Percentiles rank a stretch among this genome's conserved stretches.
Evolutionary conservation across 1,140 invertebrate genomes (phyloP).

Genomic region (Micrasema longulum): DNA sequence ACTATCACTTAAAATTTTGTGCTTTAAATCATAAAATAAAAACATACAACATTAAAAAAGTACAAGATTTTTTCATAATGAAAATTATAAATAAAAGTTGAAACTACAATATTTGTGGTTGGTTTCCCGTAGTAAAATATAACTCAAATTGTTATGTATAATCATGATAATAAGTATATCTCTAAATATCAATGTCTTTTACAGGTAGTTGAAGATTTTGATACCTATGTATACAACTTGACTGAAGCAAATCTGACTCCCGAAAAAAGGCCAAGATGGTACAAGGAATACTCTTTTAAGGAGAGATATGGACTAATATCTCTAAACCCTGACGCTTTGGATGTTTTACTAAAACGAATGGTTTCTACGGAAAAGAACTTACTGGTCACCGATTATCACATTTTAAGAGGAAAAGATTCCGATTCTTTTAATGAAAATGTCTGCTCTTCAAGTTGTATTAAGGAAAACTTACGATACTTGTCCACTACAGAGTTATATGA

Average conservation of each 20-base stretch:
- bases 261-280: constrained; percentile 71
- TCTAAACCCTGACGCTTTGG: constrained; percentile 64
- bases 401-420: constrained; percentile 70
- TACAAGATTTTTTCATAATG: no score
- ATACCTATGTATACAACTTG: constrained; percentile 83
- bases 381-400: constrained; percentile 63
- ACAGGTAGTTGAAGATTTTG: constrained; percentile 76
- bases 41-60: no score
- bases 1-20: no score
- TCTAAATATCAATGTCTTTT: no score
- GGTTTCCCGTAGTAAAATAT: no score
- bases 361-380: constrained; percentile 58
- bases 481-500: constrained; percentile 70
- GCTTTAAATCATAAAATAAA: no score
- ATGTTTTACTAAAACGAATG: constrained; percentile 68
- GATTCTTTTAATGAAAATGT: constrained; percentile 64
- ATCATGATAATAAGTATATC: no score
- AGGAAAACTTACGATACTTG: constrained; percentile 70
- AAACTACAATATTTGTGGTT: no score
- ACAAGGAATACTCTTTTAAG: constrained; percentile 76
- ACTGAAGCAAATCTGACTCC: constrained; percentile 78
- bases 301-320: constrained; percentile 71
- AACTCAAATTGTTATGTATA: no score
- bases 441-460: constrained; percentile 71
- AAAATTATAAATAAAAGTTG: no score